Evolutionary conservation across 2,113 vertebrate species (phyloP).

Genomic region (Arvicanthis niloticus): DNA sequence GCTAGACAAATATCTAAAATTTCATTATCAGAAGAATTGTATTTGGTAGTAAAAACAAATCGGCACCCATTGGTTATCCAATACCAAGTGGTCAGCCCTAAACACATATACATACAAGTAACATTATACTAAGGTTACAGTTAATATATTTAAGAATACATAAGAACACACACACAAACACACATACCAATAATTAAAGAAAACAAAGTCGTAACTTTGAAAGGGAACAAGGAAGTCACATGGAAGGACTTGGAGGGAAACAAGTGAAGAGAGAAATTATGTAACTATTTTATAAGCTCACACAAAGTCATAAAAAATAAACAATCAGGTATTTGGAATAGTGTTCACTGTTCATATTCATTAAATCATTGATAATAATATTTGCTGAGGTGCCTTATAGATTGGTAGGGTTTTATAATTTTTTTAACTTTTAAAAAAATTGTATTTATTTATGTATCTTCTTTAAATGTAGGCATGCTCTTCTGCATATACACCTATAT

Average conservation of each 20-base stretch:
- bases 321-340: constrained; percentile 13
- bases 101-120: not conserved
- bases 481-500: too few species aligned
- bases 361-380: constrained; percentile 57
- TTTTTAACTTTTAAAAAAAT: too few species aligned
- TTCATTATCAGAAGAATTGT: not conserved
- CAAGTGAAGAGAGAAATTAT: not conserved
- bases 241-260: not conserved
- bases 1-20: constrained; percentile 1
- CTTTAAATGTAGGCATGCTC: too few species aligned
- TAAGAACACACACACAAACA: not conserved
- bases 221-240: not conserved
- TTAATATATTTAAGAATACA: not conserved
- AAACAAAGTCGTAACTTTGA: not conserved
- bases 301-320: not conserved
- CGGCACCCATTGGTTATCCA: not conserved
- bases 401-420: not conserved
- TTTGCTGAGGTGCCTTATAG: not conserved
- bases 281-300: not conserved
- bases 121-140: not conserved
- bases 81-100: not conserved
- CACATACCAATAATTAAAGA: not conserved
- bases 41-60: not conserved
- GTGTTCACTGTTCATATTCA: constrained; percentile 30
- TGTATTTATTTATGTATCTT: not conserved